Evolutionary conservation across 2,888 invertebrate genomes (phyloP), one percentile per base, ranked within the genome.

Genomic region (Sussaba pulchella): DNA sequence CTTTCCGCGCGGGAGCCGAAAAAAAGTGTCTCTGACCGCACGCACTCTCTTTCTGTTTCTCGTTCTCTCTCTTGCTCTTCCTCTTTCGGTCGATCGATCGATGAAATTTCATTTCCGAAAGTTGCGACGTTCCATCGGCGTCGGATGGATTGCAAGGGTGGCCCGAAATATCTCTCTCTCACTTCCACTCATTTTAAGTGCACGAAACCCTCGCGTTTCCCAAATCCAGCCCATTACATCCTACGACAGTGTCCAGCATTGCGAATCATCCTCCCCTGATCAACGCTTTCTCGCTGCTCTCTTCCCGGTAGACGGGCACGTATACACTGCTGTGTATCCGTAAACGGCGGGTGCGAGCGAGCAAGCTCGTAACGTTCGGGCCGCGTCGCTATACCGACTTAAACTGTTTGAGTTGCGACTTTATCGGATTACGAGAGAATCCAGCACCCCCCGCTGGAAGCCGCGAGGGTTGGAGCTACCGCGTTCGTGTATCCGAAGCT

Each of bases 351-450:
- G 45, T 5, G 45, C 14, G 45, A 2, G 17, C 6, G 5, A 17
- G 14, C 17, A 5, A 45, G 1, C 45, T 14, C 17, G 4, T 4
- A 1, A 45, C 17, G 17, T 14, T 45, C 45, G 17, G 8, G 14
- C n/a, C 45, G 17, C 14, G 14, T 8, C 45, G 17, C 45, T 45
- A 85, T 84, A 82, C 83, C 85, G 88, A 87, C 88, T 89, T 90
- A 89, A 90, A 88, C 89, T 91, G 88, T 90, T 90, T 90, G 89
- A 90, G 88, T 91, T 90, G 88, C 86, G 89, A 90, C 88, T 91
- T 90, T 89, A 87, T 87, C 85, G 88, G 89, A 89, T 91, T 90
- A 91, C 85, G 84, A 81, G 83, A 74, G 84, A 87, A 87, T 87
- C 87, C 86, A 84, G 85, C 83, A 83, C 84, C 84, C 85, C 73